Evolutionary conservation across 2,113 vertebrate genomes (phyloP).

Genomic region (Strigops habroptila): DNA sequence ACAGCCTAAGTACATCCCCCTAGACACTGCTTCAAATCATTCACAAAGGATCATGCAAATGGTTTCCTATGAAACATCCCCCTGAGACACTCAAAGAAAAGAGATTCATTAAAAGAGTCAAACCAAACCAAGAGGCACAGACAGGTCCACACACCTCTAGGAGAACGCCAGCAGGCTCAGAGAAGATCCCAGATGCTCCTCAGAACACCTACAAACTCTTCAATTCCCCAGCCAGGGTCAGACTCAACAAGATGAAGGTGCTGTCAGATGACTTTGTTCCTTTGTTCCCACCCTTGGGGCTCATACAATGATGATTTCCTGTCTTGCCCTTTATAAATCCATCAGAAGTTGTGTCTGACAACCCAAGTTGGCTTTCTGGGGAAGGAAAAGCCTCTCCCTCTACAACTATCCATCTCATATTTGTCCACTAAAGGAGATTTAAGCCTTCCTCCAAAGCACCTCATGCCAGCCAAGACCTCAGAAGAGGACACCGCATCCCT

Average conservation of each 20-base stretch:
- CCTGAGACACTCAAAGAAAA: background rate
- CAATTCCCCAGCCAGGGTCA: rapidly evolving
- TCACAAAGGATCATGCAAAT: background rate
- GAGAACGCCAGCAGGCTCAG: background rate
- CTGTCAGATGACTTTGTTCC: background rate
- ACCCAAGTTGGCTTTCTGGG: background rate
- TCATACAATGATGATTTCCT: background rate
- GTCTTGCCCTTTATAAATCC: background rate
- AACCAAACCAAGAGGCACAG: background rate
- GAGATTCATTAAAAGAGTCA: background rate
- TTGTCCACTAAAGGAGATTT: background rate
- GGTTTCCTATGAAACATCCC: background rate
- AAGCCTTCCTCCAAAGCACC: background rate
- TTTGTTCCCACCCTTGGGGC: background rate
- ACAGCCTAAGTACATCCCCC: background rate
- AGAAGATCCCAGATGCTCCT: background rate
- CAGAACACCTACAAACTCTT: background rate
- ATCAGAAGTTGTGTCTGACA: rapidly evolving
- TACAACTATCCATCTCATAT: background rate
- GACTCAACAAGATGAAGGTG: background rate
- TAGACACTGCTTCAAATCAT: background rate
- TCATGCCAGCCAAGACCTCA: background rate
- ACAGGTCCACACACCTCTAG: background rate
- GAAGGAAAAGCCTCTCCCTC: background rate
- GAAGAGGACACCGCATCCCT: background rate